Conservation (phyloP, 2,113 vertebrate genomes). For the Arvicanthis niloticus region DNA sequence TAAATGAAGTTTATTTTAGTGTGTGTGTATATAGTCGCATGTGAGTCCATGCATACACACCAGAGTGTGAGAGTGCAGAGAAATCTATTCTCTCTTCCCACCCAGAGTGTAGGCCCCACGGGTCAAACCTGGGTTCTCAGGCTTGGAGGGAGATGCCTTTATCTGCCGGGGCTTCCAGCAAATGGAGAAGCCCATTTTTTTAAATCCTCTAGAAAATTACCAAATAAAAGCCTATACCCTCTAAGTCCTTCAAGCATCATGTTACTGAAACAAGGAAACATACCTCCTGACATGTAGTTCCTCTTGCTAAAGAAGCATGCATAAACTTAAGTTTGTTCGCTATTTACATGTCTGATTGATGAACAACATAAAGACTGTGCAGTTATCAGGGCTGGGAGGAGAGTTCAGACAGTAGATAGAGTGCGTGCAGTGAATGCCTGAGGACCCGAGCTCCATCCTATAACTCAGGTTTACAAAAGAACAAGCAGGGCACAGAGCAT, state of each 20-base stretch:
- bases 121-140: not conserved
- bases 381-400: not conserved
- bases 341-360: not conserved
- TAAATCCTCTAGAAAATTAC: slow-evolving; percentile 27
- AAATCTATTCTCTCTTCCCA: not conserved
- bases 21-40: not conserved
- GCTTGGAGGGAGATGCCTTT: not conserved
- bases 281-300: not conserved
- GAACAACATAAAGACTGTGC: not conserved
- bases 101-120: not conserved
- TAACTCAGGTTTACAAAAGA: not conserved
- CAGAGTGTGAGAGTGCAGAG: not conserved
- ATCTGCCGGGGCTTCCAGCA: not conserved
- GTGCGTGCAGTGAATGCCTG: not conserved
- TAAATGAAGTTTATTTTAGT: not conserved
- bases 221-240: slow-evolving; percentile 27
- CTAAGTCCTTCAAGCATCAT: not conserved
- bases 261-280: not conserved
- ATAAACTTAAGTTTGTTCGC: not conserved
- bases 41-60: not conserved
- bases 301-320: slow-evolving; percentile 40
- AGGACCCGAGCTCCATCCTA: not conserved
- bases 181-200: not conserved
- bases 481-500: not conserved
- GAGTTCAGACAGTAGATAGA: not conserved